A percentile compares a stretch with the other conserved stretches of the same genome.
phyloP scores from a whole-genome alignment of 2,888 invertebrate genomes.

The Celastrina argiolus region DNA sequence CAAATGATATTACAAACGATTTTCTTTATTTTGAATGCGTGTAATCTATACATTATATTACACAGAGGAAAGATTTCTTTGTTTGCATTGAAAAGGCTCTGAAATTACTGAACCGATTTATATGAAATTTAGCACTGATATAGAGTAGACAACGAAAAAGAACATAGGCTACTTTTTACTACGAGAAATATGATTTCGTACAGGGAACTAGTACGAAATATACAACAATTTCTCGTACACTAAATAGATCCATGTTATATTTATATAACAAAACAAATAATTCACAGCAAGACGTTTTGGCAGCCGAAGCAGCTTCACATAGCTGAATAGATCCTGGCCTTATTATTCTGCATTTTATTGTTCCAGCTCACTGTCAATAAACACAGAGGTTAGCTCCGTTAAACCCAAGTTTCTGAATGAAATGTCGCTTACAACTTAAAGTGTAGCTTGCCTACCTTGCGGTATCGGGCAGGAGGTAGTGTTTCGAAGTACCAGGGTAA shows the following conservation, averaged over 20 bases:
- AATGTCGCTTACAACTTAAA: not conserved
- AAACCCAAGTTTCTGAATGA: not conserved
- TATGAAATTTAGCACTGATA: no score
- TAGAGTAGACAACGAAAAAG: no score
- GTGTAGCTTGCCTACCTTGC: not conserved
- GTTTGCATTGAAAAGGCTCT: no score
- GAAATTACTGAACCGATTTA: no score
- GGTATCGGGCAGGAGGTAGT: not conserved
- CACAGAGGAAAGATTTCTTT: no score
- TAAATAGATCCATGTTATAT: not conserved
- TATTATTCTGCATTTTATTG: constrained; percentile 9
- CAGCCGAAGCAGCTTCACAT: not conserved
- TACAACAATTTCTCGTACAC: not conserved
- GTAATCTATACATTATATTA: no score
- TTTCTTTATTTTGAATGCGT: no score
- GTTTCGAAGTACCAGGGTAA: not conserved
- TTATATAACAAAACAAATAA: not conserved
- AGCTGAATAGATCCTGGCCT: not conserved
- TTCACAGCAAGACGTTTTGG: not conserved
- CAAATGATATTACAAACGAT: no score
- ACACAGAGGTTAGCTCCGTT: not conserved
- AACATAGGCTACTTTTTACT: no score
- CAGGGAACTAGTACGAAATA: no score
- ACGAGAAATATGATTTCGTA: no score
- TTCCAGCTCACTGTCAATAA: constrained; percentile 2